phyloP scores from a whole-genome alignment of 2,113 vertebrate species.

The Colius striatus region DNA sequence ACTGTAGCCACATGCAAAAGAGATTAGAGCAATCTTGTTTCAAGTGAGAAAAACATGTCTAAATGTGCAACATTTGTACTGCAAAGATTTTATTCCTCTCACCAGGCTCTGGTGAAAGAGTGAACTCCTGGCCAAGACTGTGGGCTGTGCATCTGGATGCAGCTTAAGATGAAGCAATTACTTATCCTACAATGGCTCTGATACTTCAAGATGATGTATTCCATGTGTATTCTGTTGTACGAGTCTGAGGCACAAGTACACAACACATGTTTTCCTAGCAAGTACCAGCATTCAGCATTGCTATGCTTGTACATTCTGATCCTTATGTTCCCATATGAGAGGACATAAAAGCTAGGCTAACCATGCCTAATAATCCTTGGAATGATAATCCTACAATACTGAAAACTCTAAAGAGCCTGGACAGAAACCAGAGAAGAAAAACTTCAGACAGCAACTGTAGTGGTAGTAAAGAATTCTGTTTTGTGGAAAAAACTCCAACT shows the following conservation, averaged over 20 bases:
- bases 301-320: background rate
- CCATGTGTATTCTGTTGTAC: background rate
- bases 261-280: background rate
- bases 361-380: background rate
- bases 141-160: background rate
- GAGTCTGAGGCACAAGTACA: slow-evolving; percentile 23
- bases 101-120: background rate
- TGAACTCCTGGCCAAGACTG: background rate
- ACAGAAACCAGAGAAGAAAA: background rate
- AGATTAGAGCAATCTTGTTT: slow-evolving; percentile 19
- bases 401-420: background rate
- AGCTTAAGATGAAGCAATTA: slow-evolving; percentile 40
- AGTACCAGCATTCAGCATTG: background rate
- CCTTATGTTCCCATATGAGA: background rate
- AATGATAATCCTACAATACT: background rate
- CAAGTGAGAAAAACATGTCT: background rate
- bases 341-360: background rate
- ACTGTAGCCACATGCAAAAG: background rate
- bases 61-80: slow-evolving; percentile 20
- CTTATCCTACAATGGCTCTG: slow-evolving; percentile 33
- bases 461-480: background rate
- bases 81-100: slow-evolving; percentile 17
- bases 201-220: background rate
- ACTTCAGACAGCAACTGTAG: background rate
- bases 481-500: background rate